Evolutionary conservation across 2,888 invertebrate species (phyloP).

Genomic region (Cryptocephalus primarius): DNA sequence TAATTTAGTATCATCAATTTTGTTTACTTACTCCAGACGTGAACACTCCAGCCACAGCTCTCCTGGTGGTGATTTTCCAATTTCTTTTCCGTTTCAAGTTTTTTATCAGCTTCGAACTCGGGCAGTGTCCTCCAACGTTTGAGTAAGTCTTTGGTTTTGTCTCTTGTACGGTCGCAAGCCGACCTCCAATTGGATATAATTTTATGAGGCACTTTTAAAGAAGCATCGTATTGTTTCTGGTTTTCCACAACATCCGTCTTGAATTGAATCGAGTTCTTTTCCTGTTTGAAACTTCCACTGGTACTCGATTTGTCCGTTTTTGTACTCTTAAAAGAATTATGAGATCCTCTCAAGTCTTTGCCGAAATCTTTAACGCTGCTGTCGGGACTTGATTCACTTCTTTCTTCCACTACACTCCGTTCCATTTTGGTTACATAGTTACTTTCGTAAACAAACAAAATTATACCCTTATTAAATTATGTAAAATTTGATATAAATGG

Average conservation of each 20-base stretch:
- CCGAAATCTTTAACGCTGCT: constrained; percentile 29
- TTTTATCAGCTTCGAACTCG: constrained; percentile 40
- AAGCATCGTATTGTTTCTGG: constrained; percentile 29
- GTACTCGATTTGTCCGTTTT: constrained; percentile 32
- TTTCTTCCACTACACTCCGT: constrained; percentile 23
- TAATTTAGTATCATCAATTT: not conserved
- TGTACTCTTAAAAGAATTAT: constrained; percentile 32
- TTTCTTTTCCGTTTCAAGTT: constrained; percentile 35
- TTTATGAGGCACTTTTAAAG: constrained; percentile 55
- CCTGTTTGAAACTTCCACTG: constrained; percentile 31
- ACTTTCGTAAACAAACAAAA: not conserved
- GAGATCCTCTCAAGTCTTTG: constrained; percentile 29
- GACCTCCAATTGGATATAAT: constrained; percentile 65
- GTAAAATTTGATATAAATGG: too few species aligned
- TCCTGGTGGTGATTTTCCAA: constrained; percentile 34
- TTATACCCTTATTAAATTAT: too few species aligned
- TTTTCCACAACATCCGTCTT: constrained; percentile 21
- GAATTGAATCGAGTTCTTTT: constrained; percentile 34
- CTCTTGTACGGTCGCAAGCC: constrained; percentile 65
- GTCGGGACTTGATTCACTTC: constrained; percentile 27
- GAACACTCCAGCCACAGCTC: constrained; percentile 61
- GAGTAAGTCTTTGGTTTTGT: constrained; percentile 60
- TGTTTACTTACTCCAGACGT: constrained; percentile 58
- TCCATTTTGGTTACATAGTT: constrained; percentile 21
- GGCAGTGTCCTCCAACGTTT: constrained; percentile 60